Evolutionary conservation across 1,140 invertebrate species (phyloP).

Genomic region (Pseudomyrmex concolor): DNA sequence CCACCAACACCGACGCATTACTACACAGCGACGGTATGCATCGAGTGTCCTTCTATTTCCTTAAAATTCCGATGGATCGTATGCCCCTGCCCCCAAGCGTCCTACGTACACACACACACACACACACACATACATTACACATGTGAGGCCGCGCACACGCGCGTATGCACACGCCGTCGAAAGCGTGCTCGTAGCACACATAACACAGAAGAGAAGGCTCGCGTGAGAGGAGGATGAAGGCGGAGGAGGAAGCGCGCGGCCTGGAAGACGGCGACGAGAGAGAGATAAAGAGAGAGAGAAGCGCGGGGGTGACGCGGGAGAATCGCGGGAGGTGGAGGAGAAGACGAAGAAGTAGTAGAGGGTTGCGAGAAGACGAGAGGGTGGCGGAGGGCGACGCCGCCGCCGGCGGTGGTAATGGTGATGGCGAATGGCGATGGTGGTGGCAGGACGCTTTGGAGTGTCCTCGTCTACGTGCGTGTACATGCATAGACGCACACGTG

Average conservation of each 20-base stretch:
- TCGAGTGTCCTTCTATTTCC: slow-evolving; percentile 81
- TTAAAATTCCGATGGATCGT: slow-evolving; percentile 81
- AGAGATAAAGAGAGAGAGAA: slow-evolving; percentile 33
- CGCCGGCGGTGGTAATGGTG: slow-evolving; percentile 81
- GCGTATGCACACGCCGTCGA: slow-evolving; percentile 37
- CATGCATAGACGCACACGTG: slow-evolving; percentile 55
- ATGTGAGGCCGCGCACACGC: neutral
- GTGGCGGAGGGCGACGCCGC: slow-evolving; percentile 58
- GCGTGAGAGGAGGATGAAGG: slow-evolving; percentile 24
- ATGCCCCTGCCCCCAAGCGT: slow-evolving; percentile 61
- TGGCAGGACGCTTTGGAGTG: slow-evolving; percentile 72
- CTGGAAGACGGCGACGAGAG: slow-evolving; percentile 49
- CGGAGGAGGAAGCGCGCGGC: slow-evolving; percentile 50
- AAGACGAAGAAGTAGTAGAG: slow-evolving; percentile 64
- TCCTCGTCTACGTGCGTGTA: slow-evolving; percentile 46
- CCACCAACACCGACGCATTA: slow-evolving; percentile 61
- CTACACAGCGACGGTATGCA: slow-evolving; percentile 77
- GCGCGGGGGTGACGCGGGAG: slow-evolving; percentile 33
- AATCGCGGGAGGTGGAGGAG: slow-evolving; percentile 7
- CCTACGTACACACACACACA: slow-evolving; percentile 47
- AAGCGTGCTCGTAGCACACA: slow-evolving; percentile 63
- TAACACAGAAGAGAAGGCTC: slow-evolving; percentile 40
- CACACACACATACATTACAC: slow-evolving; percentile 2
- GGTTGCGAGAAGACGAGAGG: slow-evolving; percentile 65
- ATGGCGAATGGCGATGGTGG: slow-evolving; percentile 81